Base-by-base conservation (phyloP, 2,113 vertebrate species). In the Nettapus auritus region DNA sequence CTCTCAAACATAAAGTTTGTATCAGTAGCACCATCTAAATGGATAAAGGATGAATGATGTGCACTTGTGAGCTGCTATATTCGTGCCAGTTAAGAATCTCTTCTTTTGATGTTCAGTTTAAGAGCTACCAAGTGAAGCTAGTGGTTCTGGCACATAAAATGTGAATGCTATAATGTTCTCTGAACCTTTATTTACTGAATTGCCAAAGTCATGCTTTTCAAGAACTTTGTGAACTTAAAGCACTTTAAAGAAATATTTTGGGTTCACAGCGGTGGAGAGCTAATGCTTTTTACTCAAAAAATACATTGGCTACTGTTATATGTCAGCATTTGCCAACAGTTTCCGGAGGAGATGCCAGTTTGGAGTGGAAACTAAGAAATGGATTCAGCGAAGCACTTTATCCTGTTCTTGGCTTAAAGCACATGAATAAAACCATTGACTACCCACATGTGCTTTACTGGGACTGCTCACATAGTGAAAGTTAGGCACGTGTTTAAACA, bases 301-400 rank as follows among this genome's bases (percentile, higher is more conserved):
- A 84, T 88, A 48, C 67, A 9, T 55, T 95, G 92, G 80, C 90
- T 81, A 31, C 90, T 78, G 38, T 92, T 92, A 76, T 17, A 86
- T 67, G 59, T 92, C 74, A 89, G 36, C 69, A 82, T 94, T 92
- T 96, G 96, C 93, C 92, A 95, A 21, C 44, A 73, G 86, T 90
- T 96, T 94, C 93, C 7, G 6, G 36, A 66, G 66, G 40, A 94
- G 96, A 76, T 97, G 94, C 94, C 96, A 96, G 96, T 90, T 97
- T 82, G 88, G 94, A 96, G 66, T 88, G 66, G 73, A 88, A 93
- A 82, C 92, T 86, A 89, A 95, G 73, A 86, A 94, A 79, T n/a
- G 22, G 88, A 67, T 84, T 96, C 69, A 96, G 90, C 0, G 0
- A 95, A 95, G 66, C 76, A 89, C 76, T 93, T 93, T 88, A 71